Conservation (phyloP, 1,140 invertebrate genomes). For the Lepidurus apus region DNA sequence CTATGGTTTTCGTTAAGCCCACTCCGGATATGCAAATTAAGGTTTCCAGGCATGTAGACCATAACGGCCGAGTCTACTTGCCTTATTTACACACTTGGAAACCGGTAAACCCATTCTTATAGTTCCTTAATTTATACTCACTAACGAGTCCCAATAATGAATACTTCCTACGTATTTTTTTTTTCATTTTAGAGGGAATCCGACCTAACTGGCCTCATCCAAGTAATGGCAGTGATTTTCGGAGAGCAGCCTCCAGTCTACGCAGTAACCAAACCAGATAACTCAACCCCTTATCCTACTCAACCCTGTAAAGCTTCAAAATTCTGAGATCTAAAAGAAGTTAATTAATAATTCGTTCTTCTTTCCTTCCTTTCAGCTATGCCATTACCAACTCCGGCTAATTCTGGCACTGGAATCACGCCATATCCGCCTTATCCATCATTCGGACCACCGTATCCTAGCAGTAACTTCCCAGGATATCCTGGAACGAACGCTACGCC, state of each 20-base stretch:
- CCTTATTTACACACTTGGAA: constrained; percentile 96
- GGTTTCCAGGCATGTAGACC: constrained; percentile 87
- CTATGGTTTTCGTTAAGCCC: constrained; percentile 96
- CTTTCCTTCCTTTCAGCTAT: neutral
- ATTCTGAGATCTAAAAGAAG: neutral
- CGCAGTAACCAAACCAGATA: constrained; percentile 49
- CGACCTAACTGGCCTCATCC: constrained; percentile 76
- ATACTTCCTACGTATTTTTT: neutral
- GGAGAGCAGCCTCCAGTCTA: constrained; percentile 93
- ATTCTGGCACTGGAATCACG: constrained; percentile 24
- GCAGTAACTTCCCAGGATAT: constrained; percentile 36
- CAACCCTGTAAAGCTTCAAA: neutral
- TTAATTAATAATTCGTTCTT: neutral
- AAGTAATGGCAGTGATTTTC: constrained; percentile 88
- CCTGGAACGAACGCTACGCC: constrained; percentile 23
- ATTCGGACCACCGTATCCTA: constrained; percentile 53
- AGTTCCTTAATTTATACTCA: constrained; percentile 27
- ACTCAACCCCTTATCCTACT: constrained; percentile 35
- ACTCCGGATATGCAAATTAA: constrained; percentile 94
- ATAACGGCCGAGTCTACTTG: constrained; percentile 91
- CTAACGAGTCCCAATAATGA: neutral
- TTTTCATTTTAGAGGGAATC: constrained; percentile 50
- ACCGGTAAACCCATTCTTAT: constrained; percentile 56
- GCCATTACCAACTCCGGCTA: constrained; percentile 32
- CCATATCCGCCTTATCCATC: constrained; percentile 42